Percentiles rank a stretch among this genome's conserved stretches.
Evolutionary conservation across 1,140 invertebrate species (phyloP).

Genomic region (Drosophila guanche): DNA sequence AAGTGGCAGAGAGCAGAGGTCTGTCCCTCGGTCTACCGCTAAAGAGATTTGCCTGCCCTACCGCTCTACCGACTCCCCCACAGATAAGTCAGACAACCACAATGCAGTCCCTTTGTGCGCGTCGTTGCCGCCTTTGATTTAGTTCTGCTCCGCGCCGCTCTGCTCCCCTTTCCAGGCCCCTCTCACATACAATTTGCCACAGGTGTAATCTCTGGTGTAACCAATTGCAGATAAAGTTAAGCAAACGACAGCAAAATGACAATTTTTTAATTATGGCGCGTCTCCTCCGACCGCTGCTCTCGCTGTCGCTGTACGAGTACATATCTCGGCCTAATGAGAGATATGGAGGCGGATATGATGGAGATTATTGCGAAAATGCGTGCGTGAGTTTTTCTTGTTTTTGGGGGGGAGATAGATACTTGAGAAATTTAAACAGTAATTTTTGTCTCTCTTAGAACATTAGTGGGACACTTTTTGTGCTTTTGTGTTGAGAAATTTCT

Average conservation of each 20-base stretch:
- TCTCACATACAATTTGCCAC: slow-evolving; percentile 40
- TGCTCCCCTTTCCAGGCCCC: not conserved
- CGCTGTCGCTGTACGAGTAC: not conserved
- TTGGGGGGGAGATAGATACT: no score
- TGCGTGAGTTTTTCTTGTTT: no score
- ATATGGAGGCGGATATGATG: slow-evolving; percentile 36
- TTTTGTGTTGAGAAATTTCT: no score
- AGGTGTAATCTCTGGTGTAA: slow-evolving; percentile 75
- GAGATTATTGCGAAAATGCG: not conserved
- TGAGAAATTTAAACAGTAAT: no score
- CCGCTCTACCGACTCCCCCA: slow-evolving; percentile 10
- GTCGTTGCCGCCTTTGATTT: slow-evolving; percentile 58
- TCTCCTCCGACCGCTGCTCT: slow-evolving; percentile 10
- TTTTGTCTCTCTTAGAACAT: no score
- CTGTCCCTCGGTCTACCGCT: slow-evolving; percentile 27
- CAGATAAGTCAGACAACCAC: slow-evolving; percentile 65
- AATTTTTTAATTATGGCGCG: slow-evolving; percentile 75
- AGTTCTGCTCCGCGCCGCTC: slow-evolving; percentile 9
- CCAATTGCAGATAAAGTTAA: slow-evolving; percentile 71
- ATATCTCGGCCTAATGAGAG: slow-evolving; percentile 18
- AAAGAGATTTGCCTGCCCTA: slow-evolving; percentile 68
- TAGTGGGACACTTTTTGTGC: no score
- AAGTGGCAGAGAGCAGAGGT: slow-evolving; percentile 13
- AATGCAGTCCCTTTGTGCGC: slow-evolving; percentile 49
- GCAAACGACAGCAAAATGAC: slow-evolving; percentile 74